Evolutionary conservation across 2,113 vertebrate species (phyloP), one percentile per base, ranked within the genome.

Genomic region (Paradisaea rubra): DNA sequence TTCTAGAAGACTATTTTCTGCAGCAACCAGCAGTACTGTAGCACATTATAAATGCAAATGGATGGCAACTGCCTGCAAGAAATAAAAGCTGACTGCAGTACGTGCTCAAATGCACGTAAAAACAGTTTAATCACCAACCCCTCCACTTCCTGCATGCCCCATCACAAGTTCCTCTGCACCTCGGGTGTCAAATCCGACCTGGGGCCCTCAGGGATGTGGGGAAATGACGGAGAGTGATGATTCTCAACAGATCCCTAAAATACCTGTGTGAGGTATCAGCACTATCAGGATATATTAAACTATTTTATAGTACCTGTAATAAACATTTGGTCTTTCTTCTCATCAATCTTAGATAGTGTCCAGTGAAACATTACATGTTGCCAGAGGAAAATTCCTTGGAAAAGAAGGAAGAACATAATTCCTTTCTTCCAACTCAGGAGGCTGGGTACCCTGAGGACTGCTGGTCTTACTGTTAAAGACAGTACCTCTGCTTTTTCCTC

Each of bases 381-480:
- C 95, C 71, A 66, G 97, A 94, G 41, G 96, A 98, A 64, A 97
- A 98, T 19, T 95, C 97, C 98, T 98, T 93, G 70, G 63, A 88
- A 96, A 96, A 86, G 7, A 60, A 59, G 33, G 20, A 45, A 39
- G 15, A 60, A 52, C 20, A 42, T 5, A 33, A 14, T 15, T 86
- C 17, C 11, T 47, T 68, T 71, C 21, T 37, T 42, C 33, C 33
- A 37, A 1, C 37, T 52, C 27, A 52, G 35, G 5, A 59, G 53
- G 21, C 44, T 42, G 31, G 31, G 13, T 59, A 69, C 33, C 27
- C 45, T 45, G 37, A 53, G 28, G 23, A 28, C 28, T 45, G 18
- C 28, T 53, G 39, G 27, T 39, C 22, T 60, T 60, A 33, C 17
- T 44, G 44, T 44, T 52, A 5, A 68, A 69, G 63, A 68, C 37